Conservation (phyloP, 2,113 vertebrate species). For the Hemiscyllium ocellatum region DNA sequence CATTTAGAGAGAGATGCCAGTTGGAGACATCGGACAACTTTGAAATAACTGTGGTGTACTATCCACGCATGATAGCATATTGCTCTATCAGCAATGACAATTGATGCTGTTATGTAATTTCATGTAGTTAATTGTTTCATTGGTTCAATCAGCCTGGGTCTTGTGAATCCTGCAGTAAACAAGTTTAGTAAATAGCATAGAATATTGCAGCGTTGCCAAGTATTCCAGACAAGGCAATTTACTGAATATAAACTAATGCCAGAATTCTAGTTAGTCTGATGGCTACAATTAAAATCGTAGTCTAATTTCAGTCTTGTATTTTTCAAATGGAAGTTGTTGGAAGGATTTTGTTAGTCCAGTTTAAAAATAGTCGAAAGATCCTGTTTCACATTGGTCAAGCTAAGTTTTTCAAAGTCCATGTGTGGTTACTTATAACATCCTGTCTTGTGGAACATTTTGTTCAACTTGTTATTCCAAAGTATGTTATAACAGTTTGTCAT, state of each 20-base stretch:
- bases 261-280: neutral
- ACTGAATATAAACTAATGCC: neutral
- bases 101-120: neutral
- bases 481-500: neutral
- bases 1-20: no score
- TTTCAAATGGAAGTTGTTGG: neutral
- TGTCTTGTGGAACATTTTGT: neutral
- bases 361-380: neutral
- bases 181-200: neutral
- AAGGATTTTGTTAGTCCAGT: neutral
- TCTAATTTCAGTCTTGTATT: neutral
- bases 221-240: neutral
- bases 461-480: neutral
- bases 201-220: neutral
- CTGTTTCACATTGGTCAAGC: neutral
- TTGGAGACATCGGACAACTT: neutral
- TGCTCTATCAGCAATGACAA: neutral
- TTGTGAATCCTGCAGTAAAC: neutral
- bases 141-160: neutral
- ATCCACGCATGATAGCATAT: neutral
- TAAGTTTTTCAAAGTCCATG: neutral
- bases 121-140: neutral
- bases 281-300: neutral
- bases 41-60: neutral
- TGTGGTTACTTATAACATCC: neutral